These are phyloP conservation scores for Drosophila borealis DNA, from an alignment of 2,888 invertebrate species.

Conservation along the genomic window DNA sequence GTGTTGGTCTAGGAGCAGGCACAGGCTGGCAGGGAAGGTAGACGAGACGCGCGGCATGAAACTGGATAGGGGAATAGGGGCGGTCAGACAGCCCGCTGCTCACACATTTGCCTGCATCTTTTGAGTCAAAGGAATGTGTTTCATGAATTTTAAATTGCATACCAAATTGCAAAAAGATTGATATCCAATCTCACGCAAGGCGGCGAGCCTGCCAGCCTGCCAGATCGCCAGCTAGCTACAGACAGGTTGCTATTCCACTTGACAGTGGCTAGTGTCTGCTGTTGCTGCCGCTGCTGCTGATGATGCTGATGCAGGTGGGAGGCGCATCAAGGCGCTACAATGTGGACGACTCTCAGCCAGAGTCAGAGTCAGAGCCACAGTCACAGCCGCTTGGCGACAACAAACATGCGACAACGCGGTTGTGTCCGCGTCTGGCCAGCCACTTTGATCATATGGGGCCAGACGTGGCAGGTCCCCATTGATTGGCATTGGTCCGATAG, in stretches of 20 bases:
- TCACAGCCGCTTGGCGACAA: conserved; percentile 53
- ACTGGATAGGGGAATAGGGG: conserved; percentile 1
- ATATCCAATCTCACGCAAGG: conserved; percentile 83
- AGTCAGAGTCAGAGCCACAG: conserved; percentile 15
- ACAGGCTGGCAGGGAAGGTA: background rate
- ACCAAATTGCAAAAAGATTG: conserved; percentile 83
- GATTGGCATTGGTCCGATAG: conserved; percentile 74
- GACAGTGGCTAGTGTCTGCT: conserved; percentile 27
- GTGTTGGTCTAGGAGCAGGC: conserved; percentile 11
- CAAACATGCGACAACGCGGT: conserved; percentile 77
- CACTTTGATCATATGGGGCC: conserved; percentile 57
- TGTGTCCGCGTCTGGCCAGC: conserved; percentile 46
- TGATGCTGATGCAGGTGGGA: conserved; percentile 52
- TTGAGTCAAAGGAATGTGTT: conserved; percentile 82
- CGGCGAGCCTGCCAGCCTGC: conserved; percentile 50
- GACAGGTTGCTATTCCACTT: conserved; percentile 47
- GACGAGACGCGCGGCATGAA: too few species aligned
- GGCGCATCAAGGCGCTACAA: conserved; percentile 46
- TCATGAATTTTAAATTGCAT: conserved; percentile 83
- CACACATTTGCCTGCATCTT: conserved; percentile 79
- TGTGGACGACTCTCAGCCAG: conserved; percentile 27
- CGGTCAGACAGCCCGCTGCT: conserved; percentile 24
- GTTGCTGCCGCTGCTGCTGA: conserved; percentile 23
- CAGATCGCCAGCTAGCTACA: conserved; percentile 15
- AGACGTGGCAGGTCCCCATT: conserved; percentile 49